phyloP scores from a whole-genome alignment of 2,888 invertebrate genomes.

The Pegoplata infirma region DNA sequence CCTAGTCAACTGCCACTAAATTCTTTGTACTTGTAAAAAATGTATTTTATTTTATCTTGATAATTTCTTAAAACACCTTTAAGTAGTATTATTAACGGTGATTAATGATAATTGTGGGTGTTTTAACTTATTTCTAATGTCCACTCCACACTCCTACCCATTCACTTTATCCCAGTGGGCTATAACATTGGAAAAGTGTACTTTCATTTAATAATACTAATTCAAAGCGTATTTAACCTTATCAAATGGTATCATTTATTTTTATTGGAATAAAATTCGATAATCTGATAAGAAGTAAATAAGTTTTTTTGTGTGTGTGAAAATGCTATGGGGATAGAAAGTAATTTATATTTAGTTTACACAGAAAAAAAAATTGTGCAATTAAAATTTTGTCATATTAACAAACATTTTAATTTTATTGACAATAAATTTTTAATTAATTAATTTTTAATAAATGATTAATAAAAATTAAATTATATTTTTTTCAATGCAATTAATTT shows the following conservation, averaged over 20 bases:
- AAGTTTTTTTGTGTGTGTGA: too few species aligned
- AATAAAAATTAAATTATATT: too few species aligned
- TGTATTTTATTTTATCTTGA: not conserved
- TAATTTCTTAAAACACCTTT: not conserved
- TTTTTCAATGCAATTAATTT: too few species aligned
- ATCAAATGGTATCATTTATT: not conserved
- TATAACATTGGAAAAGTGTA: not conserved
- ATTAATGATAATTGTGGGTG: constrained; percentile 12
- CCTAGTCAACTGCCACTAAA: too few species aligned
- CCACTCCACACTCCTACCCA: not conserved
- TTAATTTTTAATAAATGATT: too few species aligned
- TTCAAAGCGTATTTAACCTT: not conserved
- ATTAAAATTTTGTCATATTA: too few species aligned
- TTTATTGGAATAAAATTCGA: not conserved
- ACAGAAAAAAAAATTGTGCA: too few species aligned
- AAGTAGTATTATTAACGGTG: constrained; percentile 11
- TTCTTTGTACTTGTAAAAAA: not conserved
- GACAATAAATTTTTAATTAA: too few species aligned
- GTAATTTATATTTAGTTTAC: too few species aligned
- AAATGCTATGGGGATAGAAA: too few species aligned
- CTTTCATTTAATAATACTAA: not conserved
- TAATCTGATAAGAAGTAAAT: not conserved
- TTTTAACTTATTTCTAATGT: not conserved
- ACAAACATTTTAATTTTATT: too few species aligned
- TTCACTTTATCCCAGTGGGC: not conserved